These are phyloP conservation scores for Malurus alboscapulatus DNA, from an alignment of 2,113 vertebrate species.

Conservation along the genomic window DNA sequence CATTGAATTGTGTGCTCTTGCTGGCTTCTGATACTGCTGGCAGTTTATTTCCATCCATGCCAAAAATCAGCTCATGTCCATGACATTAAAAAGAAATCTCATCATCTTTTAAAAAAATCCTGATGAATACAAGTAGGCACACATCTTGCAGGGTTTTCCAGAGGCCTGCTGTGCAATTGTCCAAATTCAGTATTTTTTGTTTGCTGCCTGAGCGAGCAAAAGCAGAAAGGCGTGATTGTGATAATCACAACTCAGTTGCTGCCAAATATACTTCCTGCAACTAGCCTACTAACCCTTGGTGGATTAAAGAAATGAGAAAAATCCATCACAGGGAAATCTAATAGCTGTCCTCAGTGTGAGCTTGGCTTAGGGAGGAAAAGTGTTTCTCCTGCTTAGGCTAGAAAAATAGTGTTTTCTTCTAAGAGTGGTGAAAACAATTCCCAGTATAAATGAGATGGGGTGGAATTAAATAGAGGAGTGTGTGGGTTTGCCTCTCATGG, in stretches of 20 bases:
- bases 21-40: neutral
- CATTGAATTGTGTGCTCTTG: neutral
- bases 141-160: neutral
- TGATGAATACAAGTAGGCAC: neutral
- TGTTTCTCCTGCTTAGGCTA: neutral
- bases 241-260: neutral
- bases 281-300: neutral
- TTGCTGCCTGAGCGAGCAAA: neutral
- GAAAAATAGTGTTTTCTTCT: neutral
- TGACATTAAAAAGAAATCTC: neutral
- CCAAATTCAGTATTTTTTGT: neutral
- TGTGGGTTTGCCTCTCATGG: neutral
- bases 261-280: neutral
- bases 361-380: neutral
- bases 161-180: neutral
- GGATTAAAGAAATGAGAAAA: conserved; percentile 29
- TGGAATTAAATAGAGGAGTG: neutral
- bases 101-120: neutral
- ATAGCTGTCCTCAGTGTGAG: neutral
- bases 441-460: neutral
- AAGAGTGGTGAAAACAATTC: neutral
- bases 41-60: neutral
- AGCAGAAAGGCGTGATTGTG: neutral
- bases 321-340: neutral
- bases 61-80: neutral